Evolutionary conservation across 2,888 invertebrate genomes (phyloP), one percentile per base, ranked within the genome.

Genomic region (Spodoptera exigua): DNA sequence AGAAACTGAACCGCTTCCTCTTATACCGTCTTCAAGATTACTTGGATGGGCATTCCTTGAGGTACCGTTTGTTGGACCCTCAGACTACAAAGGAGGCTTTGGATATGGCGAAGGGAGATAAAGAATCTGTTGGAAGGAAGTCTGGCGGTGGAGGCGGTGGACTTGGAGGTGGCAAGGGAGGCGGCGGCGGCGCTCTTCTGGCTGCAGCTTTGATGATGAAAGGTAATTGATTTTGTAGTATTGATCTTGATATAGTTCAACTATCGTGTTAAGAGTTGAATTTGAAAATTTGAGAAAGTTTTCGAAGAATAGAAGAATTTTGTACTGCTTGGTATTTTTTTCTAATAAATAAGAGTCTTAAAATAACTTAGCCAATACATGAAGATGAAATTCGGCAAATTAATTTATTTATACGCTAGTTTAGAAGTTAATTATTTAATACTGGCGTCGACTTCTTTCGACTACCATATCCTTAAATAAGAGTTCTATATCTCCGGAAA

Each of bases 1-100:
- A 96, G 56, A 95, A 97, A 16, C 86, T 98, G 11, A 97, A 97
- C 80, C 95, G 96, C 2, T 97, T 96, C 78, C 92, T 98, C 14
- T 78, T 97, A 54, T 96, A 96, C 69, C 87, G 93, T 16, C 86
- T 97, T 11, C 95, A 96, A 40, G 95, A 95, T 70, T 96, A 97
- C 71, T 88, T 97, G 17, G 96, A 96, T 84, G 96, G 96, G 0
- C 97, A 97, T 79, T 96, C 96, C 0, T 87, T 98, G 71, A 96
- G 96, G 55, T 95, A 97, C 65, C 96, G 96, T 76, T 90, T 97
- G 18, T 89, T 97, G 81, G 96, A 97, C 83, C 94, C 95, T 9
- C 90, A 95, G 58, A 95, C 95, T 0, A 92, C 95, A 0, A 95
- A 95, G 59, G 95, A 95, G 36, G 95, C 95, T 3, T 91, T 95